phyloP scores from a whole-genome alignment of 2,888 invertebrate genomes.

The Leptopilina drosophilae region DNA sequence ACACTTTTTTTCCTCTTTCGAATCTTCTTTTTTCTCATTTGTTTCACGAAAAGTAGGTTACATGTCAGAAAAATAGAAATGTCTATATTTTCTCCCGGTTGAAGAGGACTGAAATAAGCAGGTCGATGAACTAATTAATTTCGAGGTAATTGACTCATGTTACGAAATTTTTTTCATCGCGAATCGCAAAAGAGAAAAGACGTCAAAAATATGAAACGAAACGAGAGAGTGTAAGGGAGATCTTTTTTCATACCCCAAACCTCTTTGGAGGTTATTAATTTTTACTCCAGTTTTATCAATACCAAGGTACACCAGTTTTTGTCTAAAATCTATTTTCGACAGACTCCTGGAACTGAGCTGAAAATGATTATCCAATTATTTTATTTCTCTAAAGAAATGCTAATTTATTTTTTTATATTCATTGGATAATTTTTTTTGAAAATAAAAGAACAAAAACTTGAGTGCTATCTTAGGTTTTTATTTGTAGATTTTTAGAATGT shows the following conservation, averaged over 20 bases:
- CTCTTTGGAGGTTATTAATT: slow-evolving; percentile 22
- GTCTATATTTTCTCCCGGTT: background rate
- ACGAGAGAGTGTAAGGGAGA: background rate
- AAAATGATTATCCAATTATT: too few species aligned
- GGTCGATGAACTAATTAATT: slow-evolving; percentile 33
- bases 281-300: slow-evolving; percentile 8
- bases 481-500: too few species aligned
- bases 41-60: background rate
- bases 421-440: too few species aligned
- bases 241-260: background rate
- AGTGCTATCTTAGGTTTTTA: too few species aligned
- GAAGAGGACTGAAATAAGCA: background rate
- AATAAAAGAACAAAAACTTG: too few species aligned
- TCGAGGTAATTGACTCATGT: slow-evolving; percentile 11
- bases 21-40: background rate
- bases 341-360: too few species aligned
- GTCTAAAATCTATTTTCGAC: too few species aligned
- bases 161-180: background rate
- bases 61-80: slow-evolving; percentile 32
- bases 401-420: too few species aligned
- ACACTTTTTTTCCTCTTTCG: too few species aligned
- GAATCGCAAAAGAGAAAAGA: background rate
- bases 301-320: too few species aligned
- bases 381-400: too few species aligned
- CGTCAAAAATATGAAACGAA: background rate